Evolutionary conservation across 2,797 vertebrate genomes (phyloP), one percentile per base, ranked within the genome.

Genomic region (Propithecus perrieri): DNA sequence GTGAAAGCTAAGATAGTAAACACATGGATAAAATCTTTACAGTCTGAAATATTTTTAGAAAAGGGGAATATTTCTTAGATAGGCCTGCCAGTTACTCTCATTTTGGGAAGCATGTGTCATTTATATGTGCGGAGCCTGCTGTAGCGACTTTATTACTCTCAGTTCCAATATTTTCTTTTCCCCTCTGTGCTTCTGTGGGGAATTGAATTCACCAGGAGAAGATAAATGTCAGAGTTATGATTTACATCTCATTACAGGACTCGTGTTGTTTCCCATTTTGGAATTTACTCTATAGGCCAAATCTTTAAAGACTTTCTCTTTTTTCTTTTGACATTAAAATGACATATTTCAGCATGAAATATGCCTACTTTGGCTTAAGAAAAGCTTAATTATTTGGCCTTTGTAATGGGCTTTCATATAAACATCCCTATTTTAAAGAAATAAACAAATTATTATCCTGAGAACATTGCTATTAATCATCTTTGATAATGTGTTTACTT

Each of bases 191-290:
- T 72, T 78, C 90, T 18, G 13, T 8, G 50, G 78, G 92, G 94
- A 96, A 76, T 46, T 67, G 63, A 93, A 96, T 78, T 97, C 92
- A 63, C 81, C 24, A 71, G 53, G 85, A 92, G 89, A 84, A 97
- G 94, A 95, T 63, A 90, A 92, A 72, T 84, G 90, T 76, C 38
- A 38, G 67, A 3, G 14, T 72, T 80, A 13, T 69, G 72, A 93
- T 96, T 96, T 97, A 94, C 80, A 75, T 93, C 85, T 96, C 85
- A 91, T 95, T 94, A 96, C 11, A 94, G 35, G 53, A 46, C 69
- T 30, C 41, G 28, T 55, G 78, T 61, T 96, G 57, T 55, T 86
- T 96, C 88, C 90, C 74, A 53, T 97, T 96, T 95, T 93, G 86
- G 75, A 95, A 96, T 95, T 83, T 79, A 95, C 76, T 97, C 85